Evolutionary conservation across 2,888 invertebrate genomes (phyloP).

Genomic region (Proisotoma minuta): DNA sequence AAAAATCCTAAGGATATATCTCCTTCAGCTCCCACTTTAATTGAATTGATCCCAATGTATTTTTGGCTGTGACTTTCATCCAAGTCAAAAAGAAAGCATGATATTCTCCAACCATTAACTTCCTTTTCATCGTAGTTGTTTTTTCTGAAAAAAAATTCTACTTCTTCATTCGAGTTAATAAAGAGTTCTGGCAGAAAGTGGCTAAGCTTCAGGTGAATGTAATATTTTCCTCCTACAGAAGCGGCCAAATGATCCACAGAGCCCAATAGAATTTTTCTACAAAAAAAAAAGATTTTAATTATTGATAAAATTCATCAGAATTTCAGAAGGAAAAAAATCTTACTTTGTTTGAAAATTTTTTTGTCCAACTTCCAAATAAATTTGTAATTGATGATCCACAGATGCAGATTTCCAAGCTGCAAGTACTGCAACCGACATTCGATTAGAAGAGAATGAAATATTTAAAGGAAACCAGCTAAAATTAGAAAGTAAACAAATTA

Average conservation of each 20-base stretch:
- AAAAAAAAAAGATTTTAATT: conserved; percentile 7
- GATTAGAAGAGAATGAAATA: conserved; percentile 24
- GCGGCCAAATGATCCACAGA: conserved; percentile 31
- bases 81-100: conserved; percentile 37
- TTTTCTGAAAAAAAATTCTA: conserved; percentile 37
- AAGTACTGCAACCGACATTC: conserved; percentile 27
- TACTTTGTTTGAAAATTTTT: conserved; percentile 1
- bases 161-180: conserved; percentile 13
- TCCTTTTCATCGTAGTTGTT: conserved; percentile 39
- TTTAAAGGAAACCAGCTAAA: conserved; percentile 39
- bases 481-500: not conserved
- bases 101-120: conserved; percentile 34
- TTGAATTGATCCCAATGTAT: conserved; percentile 27
- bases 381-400: conserved; percentile 27
- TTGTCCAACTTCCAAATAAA: conserved; percentile 35
- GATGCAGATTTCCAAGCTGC: conserved; percentile 37
- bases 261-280: conserved; percentile 31
- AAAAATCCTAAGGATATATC: conserved; percentile 33
- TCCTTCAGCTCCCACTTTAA: conserved; percentile 33
- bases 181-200: conserved; percentile 22
- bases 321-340: too few relatives aligned
- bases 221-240: conserved; percentile 29
- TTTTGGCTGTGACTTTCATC: conserved; percentile 31
- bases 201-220: conserved; percentile 26
- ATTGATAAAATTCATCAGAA: too few relatives aligned